phyloP scores from a whole-genome alignment of 2,797 vertebrate genomes.

The Pogoniulus pusillus region DNA sequence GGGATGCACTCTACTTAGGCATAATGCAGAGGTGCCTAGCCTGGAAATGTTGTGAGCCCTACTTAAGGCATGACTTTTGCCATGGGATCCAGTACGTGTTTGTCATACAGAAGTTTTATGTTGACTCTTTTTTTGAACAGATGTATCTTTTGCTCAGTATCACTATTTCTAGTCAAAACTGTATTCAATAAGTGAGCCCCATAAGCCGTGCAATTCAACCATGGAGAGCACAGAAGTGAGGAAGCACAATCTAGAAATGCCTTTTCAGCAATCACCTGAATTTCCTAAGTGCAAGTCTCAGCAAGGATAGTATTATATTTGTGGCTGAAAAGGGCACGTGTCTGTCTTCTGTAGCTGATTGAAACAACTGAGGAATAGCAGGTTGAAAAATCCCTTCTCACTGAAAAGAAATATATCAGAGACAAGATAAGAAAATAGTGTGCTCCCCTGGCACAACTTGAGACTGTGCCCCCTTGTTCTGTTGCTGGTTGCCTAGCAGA shows the following conservation, averaged over 20 bases:
- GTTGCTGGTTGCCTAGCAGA: too few species aligned
- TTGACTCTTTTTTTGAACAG: neutral
- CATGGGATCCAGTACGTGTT: neutral
- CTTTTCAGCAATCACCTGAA: neutral
- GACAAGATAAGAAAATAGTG: neutral
- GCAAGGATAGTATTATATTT: neutral
- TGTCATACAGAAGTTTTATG: neutral
- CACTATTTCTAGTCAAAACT: neutral
- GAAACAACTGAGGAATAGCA: neutral
- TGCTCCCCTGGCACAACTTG: too few species aligned
- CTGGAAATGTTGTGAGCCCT: neutral
- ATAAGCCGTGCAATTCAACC: neutral
- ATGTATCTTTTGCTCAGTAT: neutral
- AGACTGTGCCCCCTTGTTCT: too few species aligned
- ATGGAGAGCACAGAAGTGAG: neutral
- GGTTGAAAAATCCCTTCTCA: conserved; percentile 1
- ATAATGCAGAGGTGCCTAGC: neutral
- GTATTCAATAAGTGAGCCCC: neutral
- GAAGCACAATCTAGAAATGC: neutral
- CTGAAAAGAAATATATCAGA: neutral
- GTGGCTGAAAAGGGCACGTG: conserved; percentile 7
- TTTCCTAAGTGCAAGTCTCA: neutral
- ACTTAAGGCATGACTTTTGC: neutral
- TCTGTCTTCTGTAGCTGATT: neutral
- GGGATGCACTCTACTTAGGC: neutral